Percentiles rank a stretch among this genome's conserved stretches.
phyloP scores from a whole-genome alignment of 2,113 vertebrate genomes.

The Rhabdornis inornatus region DNA sequence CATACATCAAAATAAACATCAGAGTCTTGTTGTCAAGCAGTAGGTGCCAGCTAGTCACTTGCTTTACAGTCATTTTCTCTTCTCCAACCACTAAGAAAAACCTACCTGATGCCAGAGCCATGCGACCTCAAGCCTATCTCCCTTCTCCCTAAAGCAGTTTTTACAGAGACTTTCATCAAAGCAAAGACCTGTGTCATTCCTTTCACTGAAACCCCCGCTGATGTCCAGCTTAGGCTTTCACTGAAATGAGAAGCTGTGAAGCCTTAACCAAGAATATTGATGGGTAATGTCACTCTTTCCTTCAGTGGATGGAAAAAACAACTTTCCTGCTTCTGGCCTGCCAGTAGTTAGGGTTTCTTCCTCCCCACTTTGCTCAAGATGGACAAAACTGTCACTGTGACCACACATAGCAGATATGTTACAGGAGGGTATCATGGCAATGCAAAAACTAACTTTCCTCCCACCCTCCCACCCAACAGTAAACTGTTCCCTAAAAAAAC shows the following conservation, averaged over 20 bases:
- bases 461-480: rapidly evolving
- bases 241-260: background rate
- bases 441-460: background rate
- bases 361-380: background rate
- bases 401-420: background rate
- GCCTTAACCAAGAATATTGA: background rate
- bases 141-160: background rate
- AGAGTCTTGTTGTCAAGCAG: background rate
- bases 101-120: background rate
- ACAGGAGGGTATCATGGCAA: background rate
- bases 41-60: background rate
- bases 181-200: rapidly evolving
- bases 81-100: background rate
- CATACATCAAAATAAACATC: background rate
- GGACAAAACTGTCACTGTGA: background rate
- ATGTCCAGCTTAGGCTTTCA: background rate
- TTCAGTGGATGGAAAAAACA: background rate
- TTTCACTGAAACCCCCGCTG: background rate
- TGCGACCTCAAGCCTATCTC: background rate
- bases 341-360: background rate
- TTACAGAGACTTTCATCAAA: background rate
- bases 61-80: background rate
- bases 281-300: background rate
- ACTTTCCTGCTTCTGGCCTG: background rate
- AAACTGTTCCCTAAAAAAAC: background rate